phyloP scores from a whole-genome alignment of 2,888 invertebrate species.

The Ophion costatus region DNA sequence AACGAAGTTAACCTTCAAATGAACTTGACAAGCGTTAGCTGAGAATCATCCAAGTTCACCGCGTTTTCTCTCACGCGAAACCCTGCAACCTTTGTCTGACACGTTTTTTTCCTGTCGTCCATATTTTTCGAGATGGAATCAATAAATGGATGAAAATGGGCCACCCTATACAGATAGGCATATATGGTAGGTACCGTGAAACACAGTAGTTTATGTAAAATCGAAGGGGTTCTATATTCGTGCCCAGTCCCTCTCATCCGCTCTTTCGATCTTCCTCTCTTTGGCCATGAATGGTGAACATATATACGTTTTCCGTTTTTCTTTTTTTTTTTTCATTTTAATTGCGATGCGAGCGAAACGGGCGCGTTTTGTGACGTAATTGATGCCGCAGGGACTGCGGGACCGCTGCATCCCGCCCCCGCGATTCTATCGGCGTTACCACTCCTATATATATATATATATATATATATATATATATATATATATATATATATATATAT shows the following conservation, averaged over 20 bases:
- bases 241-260: constrained; percentile 31
- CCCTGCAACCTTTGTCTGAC: not conserved
- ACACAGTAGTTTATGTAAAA: constrained; percentile 63
- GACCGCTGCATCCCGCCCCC: constrained; percentile 52
- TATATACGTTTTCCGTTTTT: constrained; percentile 9
- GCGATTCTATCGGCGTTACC: constrained; percentile 50
- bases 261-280: constrained; percentile 25
- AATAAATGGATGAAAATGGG: not conserved
- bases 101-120: not conserved
- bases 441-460: constrained; percentile 12
- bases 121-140: not conserved
- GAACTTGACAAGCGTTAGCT: no score
- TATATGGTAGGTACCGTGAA: constrained; percentile 50
- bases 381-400: constrained; percentile 75
- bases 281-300: constrained; percentile 71
- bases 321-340: constrained; percentile 76
- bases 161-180: not conserved
- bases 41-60: not conserved
- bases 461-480: constrained; percentile 15
- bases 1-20: no score
- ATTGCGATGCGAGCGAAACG: constrained; percentile 73
- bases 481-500: constrained; percentile 14
- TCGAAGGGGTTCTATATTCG: constrained; percentile 62
- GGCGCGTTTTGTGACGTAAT: constrained; percentile 72
- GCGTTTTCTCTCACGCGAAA: not conserved